Conservation (phyloP, 92 coral and sea anemone genomes). For the Diadumene lineata region DNA sequence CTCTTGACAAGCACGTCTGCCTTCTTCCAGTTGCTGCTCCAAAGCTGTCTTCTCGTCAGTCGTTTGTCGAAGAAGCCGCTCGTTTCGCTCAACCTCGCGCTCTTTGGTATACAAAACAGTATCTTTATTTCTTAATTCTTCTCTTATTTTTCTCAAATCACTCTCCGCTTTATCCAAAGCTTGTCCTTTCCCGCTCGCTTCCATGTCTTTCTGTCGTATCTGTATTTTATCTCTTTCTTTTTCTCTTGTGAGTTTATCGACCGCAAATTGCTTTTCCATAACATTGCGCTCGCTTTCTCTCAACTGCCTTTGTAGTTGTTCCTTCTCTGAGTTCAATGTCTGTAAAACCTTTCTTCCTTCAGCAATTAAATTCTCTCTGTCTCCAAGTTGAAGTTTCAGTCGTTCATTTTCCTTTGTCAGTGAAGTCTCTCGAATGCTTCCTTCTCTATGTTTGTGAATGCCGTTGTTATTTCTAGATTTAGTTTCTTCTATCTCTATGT, state of each 20-base stretch:
- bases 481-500: constrained; percentile 6
- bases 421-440: constrained; percentile 48
- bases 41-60: constrained; percentile 35
- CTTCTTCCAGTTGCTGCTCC: constrained; percentile 52
- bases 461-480: constrained; percentile 32
- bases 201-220: constrained; percentile 49
- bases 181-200: constrained; percentile 51
- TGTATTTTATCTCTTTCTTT: constrained; percentile 66
- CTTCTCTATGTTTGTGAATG: constrained; percentile 15
- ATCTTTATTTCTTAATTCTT: constrained; percentile 50
- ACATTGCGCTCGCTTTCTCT: constrained; percentile 48
- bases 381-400: constrained; percentile 50
- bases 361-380: constrained; percentile 46
- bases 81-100: constrained; percentile 52
- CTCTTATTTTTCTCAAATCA: constrained; percentile 47
- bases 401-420: constrained; percentile 61
- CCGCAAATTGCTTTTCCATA: constrained; percentile 61
- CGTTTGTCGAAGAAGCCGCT: constrained; percentile 33
- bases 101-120: constrained; percentile 46
- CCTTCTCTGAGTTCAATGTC: constrained; percentile 54
- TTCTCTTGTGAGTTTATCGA: constrained; percentile 68
- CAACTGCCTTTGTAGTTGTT: constrained; percentile 43
- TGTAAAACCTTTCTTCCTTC: constrained; percentile 53
- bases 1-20: constrained; percentile 42
- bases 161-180: constrained; percentile 42